Evolutionary conservation across 1,140 invertebrate species (phyloP), one percentile per base, ranked within the genome.

Genomic region (Nasonia vitripennis): DNA sequence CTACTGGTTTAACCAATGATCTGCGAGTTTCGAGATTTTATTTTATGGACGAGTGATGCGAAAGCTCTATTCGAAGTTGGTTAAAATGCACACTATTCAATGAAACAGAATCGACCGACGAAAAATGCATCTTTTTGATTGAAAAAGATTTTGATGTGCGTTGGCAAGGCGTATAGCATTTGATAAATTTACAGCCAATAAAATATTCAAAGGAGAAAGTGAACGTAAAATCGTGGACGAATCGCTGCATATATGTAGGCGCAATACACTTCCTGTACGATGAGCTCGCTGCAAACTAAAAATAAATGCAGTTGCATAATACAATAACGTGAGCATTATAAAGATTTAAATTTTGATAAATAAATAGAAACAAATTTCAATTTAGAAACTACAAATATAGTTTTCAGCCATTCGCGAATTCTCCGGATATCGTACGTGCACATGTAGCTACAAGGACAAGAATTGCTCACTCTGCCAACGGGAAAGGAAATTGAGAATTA

Each of bases 401-500:
- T 45, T 45, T 10, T 45, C 9, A 45, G 41, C 6, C 41, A 45
- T 10, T 45, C 5, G n/a, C 20, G 5, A 71, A 27, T 71, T 7
- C 11, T 67, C 14, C 14, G 14, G 14, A 20, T 67, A 67, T 37
- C 34, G 34, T 37, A 37, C 5, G 34, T 37, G 34, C 4, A 17
- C 6, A 67, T 2, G n/a, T 20, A 67, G 62, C 11, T 67, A 45
- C 41, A 45, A 37, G 34, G 34, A 37, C 10, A 17, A 71, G 68
- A 9, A 75, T 81, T 51, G 34, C 34, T 68, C 67, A 45, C 6
- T 45, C n/a, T 9, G 11, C n/a, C 23, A n/a, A 10, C 73, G 10
- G 45, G 23, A 81, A 82, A 88, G 87, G 87, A 87, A 87, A 88
- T 89, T 86, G 78, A 73, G 86, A 87, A 89, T 89, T 88, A 87